phyloP scores from a whole-genome alignment of 2,113 vertebrate genomes.

The Alosa alosa region DNA sequence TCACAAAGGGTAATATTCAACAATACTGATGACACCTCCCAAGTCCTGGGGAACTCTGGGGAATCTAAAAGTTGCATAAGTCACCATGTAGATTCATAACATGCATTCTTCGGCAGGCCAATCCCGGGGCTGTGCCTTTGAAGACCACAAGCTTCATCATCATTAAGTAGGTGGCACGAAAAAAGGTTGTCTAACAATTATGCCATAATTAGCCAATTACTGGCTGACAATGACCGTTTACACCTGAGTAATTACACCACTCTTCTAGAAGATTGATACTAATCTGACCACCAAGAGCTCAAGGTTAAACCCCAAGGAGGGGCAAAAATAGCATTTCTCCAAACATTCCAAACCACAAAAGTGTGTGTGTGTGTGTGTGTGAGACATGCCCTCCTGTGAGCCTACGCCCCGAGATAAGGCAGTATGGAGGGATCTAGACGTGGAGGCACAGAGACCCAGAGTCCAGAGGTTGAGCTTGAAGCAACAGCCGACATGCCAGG shows the following conservation, averaged over 20 bases:
- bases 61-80: not conserved
- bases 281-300: not conserved
- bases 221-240: not conserved
- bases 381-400: too few species aligned
- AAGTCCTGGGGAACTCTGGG: not conserved
- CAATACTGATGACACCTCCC: not conserved
- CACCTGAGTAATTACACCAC: not conserved
- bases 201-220: slow-evolving; percentile 5
- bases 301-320: not conserved
- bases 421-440: not conserved
- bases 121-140: not conserved
- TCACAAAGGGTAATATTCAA: not conserved
- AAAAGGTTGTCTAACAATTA: not conserved
- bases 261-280: not conserved
- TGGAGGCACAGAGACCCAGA: not conserved
- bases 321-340: not conserved
- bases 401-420: not conserved
- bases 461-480: not conserved
- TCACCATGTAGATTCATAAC: not conserved
- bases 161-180: not conserved
- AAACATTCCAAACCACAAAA: not conserved
- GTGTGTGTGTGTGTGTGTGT: not conserved
- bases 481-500: not conserved
- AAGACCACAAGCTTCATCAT: not conserved
- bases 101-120: not conserved